Evolutionary conservation across 2,113 vertebrate genomes (phyloP).

Genomic region (rat (Rattus norvegicus)): GRCr8 NC_086028.1:10092001-10092500

Average conservation of each 20-base stretch:
- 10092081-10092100: neutral
- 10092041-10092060: neutral
- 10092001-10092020: neutral
- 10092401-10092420: neutral
- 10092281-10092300: neutral
- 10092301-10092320: neutral
- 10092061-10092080: neutral
- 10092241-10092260: neutral
- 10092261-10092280: neutral
- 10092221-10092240: neutral
- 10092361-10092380: neutral
- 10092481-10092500: neutral
- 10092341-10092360: neutral
- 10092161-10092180: rapidly evolving
- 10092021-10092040: neutral
- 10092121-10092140: neutral
- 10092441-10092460: neutral
- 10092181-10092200: no score
- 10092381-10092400: neutral
- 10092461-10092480: neutral
- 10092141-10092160: no score
- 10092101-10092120: neutral
- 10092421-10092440: neutral
- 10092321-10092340: neutral
- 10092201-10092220: neutral